Conservation (phyloP, 2,888 invertebrate genomes). For the Phorcus lineatus region DNA sequence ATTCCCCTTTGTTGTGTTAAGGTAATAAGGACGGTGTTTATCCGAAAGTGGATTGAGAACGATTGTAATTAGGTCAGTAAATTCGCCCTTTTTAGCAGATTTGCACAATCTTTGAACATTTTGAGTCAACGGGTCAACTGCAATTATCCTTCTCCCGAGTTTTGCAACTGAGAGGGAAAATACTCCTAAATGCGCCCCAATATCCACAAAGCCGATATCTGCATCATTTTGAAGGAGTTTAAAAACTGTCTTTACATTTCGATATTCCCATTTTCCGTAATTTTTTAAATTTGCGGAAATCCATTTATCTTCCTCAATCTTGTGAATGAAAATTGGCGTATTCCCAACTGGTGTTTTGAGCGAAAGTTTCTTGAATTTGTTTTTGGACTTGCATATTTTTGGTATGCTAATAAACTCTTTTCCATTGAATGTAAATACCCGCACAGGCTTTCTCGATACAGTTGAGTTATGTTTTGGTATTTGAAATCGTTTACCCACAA, state of each 20-base stretch:
- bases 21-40: too few species aligned
- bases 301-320: neutral
- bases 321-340: neutral
- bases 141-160: neutral
- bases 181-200: neutral
- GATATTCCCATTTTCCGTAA: neutral
- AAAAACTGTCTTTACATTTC: neutral
- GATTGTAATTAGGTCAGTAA: neutral
- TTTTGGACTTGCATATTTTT: too few species aligned
- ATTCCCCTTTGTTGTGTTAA: too few species aligned
- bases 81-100: neutral
- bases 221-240: neutral
- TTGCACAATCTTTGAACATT: neutral
- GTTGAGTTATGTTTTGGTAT: too few species aligned
- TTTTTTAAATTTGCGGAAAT: neutral
- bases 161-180: neutral
- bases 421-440: too few species aligned
- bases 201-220: neutral
- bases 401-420: too few species aligned
- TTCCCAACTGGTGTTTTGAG: neutral
- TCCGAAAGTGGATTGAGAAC: conserved; percentile 1
- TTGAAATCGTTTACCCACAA: too few species aligned
- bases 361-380: neutral
- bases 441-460: too few species aligned
- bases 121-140: neutral